Conservation (phyloP, 2,797 vertebrate species). For the Labeo calbasu region DNA sequence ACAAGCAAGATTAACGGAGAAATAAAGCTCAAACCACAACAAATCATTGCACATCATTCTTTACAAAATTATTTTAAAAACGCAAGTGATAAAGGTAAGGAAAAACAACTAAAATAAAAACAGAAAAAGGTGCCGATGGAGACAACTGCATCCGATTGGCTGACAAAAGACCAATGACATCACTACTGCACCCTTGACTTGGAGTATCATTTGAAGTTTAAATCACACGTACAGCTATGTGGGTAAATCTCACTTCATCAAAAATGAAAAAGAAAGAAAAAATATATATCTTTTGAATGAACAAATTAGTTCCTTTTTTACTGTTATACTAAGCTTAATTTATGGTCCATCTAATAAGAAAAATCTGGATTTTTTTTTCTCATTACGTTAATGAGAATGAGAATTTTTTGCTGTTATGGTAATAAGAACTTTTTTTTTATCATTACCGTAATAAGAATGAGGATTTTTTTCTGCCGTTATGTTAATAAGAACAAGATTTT, state of each 20-base stretch:
- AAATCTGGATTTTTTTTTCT: background rate
- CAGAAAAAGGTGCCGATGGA: conserved; percentile 18
- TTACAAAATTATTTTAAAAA: conserved; percentile 66
- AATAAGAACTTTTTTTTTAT: too few species aligned
- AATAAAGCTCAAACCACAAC: conserved; percentile 58
- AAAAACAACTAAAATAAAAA: background rate
- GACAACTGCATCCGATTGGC: conserved; percentile 36
- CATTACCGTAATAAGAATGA: background rate
- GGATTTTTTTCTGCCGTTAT: background rate
- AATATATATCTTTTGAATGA: background rate
- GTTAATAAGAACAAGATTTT: too few species aligned
- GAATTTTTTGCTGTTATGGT: background rate
- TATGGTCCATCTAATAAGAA: background rate
- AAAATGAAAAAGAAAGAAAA: background rate
- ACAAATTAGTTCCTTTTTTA: background rate
- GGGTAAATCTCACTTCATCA: background rate
- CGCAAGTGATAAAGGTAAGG: conserved; percentile 58
- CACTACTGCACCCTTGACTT: conserved; percentile 5
- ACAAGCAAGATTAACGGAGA: conserved; percentile 59
- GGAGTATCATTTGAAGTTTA: background rate
- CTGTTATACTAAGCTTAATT: background rate
- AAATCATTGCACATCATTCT: conserved; percentile 55
- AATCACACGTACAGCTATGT: background rate
- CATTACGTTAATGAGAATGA: background rate
- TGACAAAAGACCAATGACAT: conserved; percentile 13